These are phyloP conservation scores for Araneus ventricosus DNA, from an alignment of 1,140 invertebrate species.

Conservation along the genomic window DNA sequence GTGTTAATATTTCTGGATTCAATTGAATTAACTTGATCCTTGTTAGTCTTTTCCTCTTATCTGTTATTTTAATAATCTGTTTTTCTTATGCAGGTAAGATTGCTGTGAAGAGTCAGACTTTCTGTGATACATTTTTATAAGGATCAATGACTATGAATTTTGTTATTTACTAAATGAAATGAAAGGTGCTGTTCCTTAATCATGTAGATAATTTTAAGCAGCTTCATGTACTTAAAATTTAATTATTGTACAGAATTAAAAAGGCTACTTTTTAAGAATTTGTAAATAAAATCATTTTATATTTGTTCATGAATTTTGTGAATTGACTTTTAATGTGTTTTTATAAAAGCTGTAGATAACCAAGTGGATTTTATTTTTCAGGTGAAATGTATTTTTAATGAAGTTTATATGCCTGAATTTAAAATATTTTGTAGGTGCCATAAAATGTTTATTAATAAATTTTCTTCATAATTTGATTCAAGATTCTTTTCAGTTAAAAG, in stretches of 20 bases:
- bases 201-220: conserved; percentile 60
- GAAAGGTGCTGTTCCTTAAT: conserved; percentile 52
- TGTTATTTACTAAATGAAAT: conserved; percentile 25
- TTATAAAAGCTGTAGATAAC: conserved; percentile 19
- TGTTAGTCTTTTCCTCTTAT: no score
- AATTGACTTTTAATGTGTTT: conserved; percentile 9
- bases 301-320: conserved; percentile 43
- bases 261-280: conserved; percentile 7
- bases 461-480: neutral
- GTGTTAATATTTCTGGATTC: no score
- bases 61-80: neutral
- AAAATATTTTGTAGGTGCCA: conserved; percentile 16
- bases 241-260: conserved; percentile 44
- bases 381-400: conserved; percentile 24
- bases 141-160: conserved; percentile 22
- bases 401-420: neutral
- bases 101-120: neutral
- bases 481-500: no score
- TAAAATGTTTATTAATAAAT: conserved; percentile 4
- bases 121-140: conserved; percentile 66
- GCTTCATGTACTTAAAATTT: conserved; percentile 58
- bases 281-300: conserved; percentile 61
- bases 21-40: no score
- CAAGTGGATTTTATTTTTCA: conserved; percentile 15
- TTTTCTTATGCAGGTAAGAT: neutral